A percentile compares a stretch with the other conserved stretches of the same genome.
phyloP scores from a whole-genome alignment of 2,888 invertebrate species.

The Hymenopus coronatus region DNA sequence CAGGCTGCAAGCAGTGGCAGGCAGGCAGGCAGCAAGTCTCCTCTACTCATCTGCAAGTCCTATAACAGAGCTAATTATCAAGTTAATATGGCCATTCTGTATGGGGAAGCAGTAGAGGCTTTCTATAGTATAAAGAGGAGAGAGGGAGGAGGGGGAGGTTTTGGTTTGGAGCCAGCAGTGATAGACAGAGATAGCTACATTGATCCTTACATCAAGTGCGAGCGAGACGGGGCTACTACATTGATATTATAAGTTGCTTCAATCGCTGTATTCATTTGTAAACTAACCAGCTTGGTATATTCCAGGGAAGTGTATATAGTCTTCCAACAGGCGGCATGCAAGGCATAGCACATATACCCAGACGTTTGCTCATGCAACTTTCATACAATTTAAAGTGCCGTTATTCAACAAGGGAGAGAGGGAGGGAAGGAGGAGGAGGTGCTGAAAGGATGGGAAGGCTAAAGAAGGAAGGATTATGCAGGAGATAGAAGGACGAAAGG shows the following conservation, averaged over 20 bases:
- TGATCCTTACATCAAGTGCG: conserved; percentile 27
- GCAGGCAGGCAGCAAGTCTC: conserved; percentile 28
- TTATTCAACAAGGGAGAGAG: conserved; percentile 46
- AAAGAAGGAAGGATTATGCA: conserved; percentile 29
- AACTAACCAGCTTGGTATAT: conserved; percentile 50
- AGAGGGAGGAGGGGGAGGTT: conserved; percentile 39
- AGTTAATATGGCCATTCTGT: conserved; percentile 82
- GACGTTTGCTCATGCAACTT: conserved; percentile 53
- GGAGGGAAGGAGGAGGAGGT: conserved; percentile 10
- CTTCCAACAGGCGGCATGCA: conserved; percentile 19
- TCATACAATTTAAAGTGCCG: conserved; percentile 57
- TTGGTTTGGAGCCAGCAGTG: conserved; percentile 37
- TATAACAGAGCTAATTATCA: conserved; percentile 87
- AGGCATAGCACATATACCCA: conserved; percentile 21
- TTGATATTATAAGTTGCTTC: conserved; percentile 70
- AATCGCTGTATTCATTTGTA: conserved; percentile 71
- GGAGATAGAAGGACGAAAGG: conserved; percentile 22
- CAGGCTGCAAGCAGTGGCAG: conserved; percentile 29
- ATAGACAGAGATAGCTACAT: conserved; percentile 38
- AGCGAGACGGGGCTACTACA: conserved; percentile 50
- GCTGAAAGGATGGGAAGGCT: conserved; percentile 23
- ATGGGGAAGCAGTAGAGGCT: conserved; percentile 47
- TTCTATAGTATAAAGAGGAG: conserved; percentile 37
- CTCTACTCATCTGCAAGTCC: conserved; percentile 78
- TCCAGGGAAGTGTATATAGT: conserved; percentile 31